These are phyloP conservation scores for Dendrophyllia cribrosa DNA, from an alignment of 64 coral and sea anemone species.

Conservation along the genomic window DNA sequence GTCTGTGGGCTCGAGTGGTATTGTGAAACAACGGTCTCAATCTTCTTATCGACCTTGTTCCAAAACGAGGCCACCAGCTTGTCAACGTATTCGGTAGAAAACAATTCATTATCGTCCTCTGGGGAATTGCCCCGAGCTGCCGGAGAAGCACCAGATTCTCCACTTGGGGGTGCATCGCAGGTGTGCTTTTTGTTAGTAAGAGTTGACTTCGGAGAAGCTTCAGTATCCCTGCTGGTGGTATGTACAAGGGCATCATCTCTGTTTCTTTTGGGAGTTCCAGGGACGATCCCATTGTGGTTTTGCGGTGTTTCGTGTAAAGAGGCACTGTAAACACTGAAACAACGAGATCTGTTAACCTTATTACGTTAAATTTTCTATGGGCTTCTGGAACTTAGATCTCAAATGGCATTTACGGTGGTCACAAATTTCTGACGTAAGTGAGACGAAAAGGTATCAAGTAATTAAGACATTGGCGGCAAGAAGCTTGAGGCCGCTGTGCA, in stretches of 20 bases:
- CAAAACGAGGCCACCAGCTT: slow-evolving; percentile 76
- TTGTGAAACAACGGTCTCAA: slow-evolving; percentile 44
- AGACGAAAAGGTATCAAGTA: no score
- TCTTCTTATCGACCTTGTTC: slow-evolving; percentile 70
- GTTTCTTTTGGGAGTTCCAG: background rate
- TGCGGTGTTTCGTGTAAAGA: background rate
- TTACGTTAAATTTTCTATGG: no score
- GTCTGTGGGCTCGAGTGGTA: slow-evolving; percentile 21
- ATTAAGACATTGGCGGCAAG: no score
- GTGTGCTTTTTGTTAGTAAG: background rate
- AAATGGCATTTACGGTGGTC: no score
- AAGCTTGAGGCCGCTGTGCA: no score
- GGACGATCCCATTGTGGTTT: background rate
- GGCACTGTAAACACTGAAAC: background rate
- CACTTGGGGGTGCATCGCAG: background rate
- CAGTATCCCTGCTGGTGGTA: no score
- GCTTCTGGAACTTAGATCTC: no score
- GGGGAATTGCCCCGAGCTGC: background rate
- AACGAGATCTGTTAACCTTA: no score
- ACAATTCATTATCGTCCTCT: slow-evolving; percentile 44
- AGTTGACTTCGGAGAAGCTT: background rate
- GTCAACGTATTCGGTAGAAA: slow-evolving; percentile 60
- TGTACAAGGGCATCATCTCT: background rate
- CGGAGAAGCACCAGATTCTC: background rate
- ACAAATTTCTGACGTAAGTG: no score